Evolutionary conservation across 2,888 invertebrate species (phyloP).

Genomic region (Tolmerus cingulatus): DNA sequence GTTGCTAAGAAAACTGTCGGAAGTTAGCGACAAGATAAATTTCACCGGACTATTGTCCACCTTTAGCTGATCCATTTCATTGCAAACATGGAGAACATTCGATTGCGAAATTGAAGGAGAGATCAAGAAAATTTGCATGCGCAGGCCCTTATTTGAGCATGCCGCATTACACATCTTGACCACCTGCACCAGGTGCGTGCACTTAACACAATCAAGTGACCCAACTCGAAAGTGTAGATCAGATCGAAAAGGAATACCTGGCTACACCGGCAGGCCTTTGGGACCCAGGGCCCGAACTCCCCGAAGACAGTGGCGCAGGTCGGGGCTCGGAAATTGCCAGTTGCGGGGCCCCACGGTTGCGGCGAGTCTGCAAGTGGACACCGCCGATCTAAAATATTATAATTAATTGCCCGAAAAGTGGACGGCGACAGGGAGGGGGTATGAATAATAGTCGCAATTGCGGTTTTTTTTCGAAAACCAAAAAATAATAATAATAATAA

Average conservation of each 20-base stretch:
- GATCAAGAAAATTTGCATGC: slow-evolving; percentile 45
- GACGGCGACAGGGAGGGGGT: neutral
- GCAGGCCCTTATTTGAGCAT: slow-evolving; percentile 46
- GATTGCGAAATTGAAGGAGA: slow-evolving; percentile 25
- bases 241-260: slow-evolving; percentile 6
- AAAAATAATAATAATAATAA: neutral
- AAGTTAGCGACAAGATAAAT: neutral
- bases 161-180: slow-evolving; percentile 43
- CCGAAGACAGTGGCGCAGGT: neutral
- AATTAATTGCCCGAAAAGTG: neutral
- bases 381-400: neutral
- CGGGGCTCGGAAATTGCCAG: neutral
- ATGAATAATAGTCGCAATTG: neutral
- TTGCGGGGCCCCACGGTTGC: neutral
- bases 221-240: slow-evolving; percentile 10
- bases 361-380: neutral
- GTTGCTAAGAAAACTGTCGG: neutral
- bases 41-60: neutral
- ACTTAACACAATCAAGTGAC: slow-evolving; percentile 27
- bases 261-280: neutral
- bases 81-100: neutral
- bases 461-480: neutral
- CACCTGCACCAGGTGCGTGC: slow-evolving; percentile 48
- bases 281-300: neutral
- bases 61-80: slow-evolving; percentile 29